Base-by-base conservation (phyloP, 2,888 invertebrate species). In the Pteria penguin region DNA sequence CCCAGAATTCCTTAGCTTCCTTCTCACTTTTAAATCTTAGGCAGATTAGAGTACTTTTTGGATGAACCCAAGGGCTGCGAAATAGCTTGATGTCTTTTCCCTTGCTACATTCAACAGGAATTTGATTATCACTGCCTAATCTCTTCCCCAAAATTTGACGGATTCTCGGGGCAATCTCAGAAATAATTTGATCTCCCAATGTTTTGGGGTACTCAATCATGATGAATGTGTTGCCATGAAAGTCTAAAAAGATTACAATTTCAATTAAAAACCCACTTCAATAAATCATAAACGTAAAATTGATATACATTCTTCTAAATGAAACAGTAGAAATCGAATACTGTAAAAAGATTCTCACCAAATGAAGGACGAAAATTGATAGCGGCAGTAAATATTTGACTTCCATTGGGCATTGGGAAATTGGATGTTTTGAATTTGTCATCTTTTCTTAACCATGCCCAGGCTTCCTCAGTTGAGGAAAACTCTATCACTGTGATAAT, bases 31-130 rank as follows among this genome's bases (percentile, higher is more conserved):
- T 26, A 31, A 67, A 67, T 54, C 54, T 33, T 52, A 67, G 27
- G 8, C 29, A 18, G 29, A 36, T 52, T 52, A 71, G 26, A 5
- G 36, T 11, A 11, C 62, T 54, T 45, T 24, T 29, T 8, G 62
- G 31, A 26, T 32, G 32, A n/a, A 71, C 29, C 71, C 61, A 63
- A 52, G 18, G n/a, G n/a, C 71, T 54, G 22, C 67, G 29, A 14
- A 54, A 18, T 8, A n/a, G 54, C 22, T 31, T 45, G 4, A 52
- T 55, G n/a, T 31, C 27, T n/a, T 29, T 29, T 14, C 31, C 67
- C 22, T 29, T 54, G 24, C 8, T 18, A 22, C 27, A n/a, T 18
- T 14, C 18, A 14, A 45, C 45, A 45, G 45, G 45, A 45, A 45
- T 8, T 45, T 45, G 45, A 18, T 45, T 18, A 45, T 45, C 45